Percentiles rank a stretch among this genome's conserved stretches.
Conservation (phyloP, 53 echinoderm and acorn worm genomes). For the Astropecten irregularis region DNA sequence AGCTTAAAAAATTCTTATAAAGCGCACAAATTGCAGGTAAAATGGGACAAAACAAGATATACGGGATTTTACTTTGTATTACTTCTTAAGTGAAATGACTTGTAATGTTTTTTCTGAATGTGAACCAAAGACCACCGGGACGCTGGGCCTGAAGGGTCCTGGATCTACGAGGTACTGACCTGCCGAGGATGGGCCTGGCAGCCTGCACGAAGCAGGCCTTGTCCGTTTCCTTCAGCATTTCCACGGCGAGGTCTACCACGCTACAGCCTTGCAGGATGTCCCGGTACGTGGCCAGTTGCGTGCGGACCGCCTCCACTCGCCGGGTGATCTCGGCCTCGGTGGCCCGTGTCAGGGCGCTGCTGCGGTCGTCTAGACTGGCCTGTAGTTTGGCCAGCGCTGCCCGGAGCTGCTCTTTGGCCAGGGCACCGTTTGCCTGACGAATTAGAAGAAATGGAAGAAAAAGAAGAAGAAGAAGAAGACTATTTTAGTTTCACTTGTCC, state of each 20-base stretch:
- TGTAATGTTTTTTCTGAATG: no score
- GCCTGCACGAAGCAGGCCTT: conserved; percentile 74
- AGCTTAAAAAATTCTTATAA: no score
- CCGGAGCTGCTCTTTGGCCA: conserved; percentile 62
- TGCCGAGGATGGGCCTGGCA: conserved; percentile 53
- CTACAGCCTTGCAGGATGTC: conserved; percentile 49
- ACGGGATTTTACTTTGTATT: no score
- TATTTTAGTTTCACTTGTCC: no score
- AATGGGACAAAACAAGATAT: no score
- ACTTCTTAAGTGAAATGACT: no score
- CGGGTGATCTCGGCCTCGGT: conserved; percentile 65
- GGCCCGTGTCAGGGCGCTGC: conserved; percentile 32
- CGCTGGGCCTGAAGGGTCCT: no score
- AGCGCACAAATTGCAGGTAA: no score
- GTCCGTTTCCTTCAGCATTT: conserved; percentile 72
- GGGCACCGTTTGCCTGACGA: conserved; percentile 63
- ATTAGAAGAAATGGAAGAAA: no score
- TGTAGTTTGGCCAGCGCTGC: conserved; percentile 60
- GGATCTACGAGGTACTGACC: conserved; percentile 1
- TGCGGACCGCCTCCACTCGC: conserved; percentile 50
- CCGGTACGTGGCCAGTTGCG: conserved; percentile 56
- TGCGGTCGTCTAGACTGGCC: conserved; percentile 53
- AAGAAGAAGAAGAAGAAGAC: no score
- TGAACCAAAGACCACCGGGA: no score
- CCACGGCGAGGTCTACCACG: conserved; percentile 71